Base-by-base conservation (phyloP, 1,140 invertebrate species). In the Drosophila repleta region DNA sequence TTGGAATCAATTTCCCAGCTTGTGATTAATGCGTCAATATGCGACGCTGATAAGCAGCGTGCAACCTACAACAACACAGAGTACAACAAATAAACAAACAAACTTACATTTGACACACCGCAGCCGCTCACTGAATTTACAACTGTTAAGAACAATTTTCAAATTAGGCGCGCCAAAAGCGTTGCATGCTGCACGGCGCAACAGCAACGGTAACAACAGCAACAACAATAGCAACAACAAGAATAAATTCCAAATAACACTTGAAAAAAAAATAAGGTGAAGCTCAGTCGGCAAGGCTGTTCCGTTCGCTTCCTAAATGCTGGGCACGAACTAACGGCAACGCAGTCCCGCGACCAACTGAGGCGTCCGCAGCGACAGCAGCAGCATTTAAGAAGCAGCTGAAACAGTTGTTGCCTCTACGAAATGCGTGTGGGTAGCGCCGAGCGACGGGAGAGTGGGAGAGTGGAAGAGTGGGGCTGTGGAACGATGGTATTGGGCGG, bases 271-370 rank as follows among this genome's bases (percentile, higher is more conserved):
- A 53, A 20, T 11, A 13, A 32, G 5, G 6, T 43, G n/a, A 6
- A 17, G 39, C 39, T 17, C 4, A 29, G 55, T 43, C 55, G 4
- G n/a, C 49, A 49, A 43, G 37, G 24, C 46, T 18, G 45, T 29
- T 46, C 61, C 32, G 49, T 70, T 51, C 56, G 66, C 21, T 70
- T 61, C 24, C 66, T 39, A 55, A 18, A 15, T 58, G 66, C 66
- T 60, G 39, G 46, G 24, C 39, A 75, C 70, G 66, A 74, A 74
- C 73, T 71, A 79, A 87, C 78, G 66, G 74, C 78, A 69, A 71
- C 69, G 84, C 84, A 83, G 83, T 83, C 84, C 71, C 83, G 84
- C 83, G 83, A 89, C 83, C 84, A 83, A 88, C 83, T 88, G 83
- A 89, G 65, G 79, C 73, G 65, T 69, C 46, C 39, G 41, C 49